Evolutionary conservation across 2,797 vertebrate species (phyloP), one percentile per base, ranked within the genome.

Genomic region (Cyprinella venusta): DNA sequence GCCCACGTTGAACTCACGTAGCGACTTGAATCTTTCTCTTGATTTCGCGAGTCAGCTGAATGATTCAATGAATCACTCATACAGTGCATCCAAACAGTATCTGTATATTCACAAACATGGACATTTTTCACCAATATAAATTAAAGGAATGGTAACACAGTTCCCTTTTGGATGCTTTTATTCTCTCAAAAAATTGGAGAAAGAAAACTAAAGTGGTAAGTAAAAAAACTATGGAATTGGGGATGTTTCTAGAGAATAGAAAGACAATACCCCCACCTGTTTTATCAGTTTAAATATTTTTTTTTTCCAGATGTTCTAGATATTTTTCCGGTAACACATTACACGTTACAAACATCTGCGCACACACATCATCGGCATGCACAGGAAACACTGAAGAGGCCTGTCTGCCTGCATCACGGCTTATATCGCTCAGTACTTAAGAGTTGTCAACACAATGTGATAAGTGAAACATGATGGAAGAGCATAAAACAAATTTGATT

Each of bases 301-400:
- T 59, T 50, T 85, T 84, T 85, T 80, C 78, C 85, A 88, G 81
- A 87, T 87, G 86, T 88, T 84, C 61, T 9, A 36, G 50, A 76
- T 30, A 56, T 72, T 85, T 72, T 85, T 83, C 71, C 36, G 13
- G 74, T 16, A 38, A 81, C 76, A 52, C 76, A 61, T 56, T 54
- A 79, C 59, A 82, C 26, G 18, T 77, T 59, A 63, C 61, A 76
- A 79, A 76, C 85, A 86, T 85, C 83, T 85, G 82, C 71, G 42
- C 84, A 65, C 50, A 82, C 79, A 81, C 78, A 71, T 77, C 63
- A 80, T 80, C 56, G 61, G 52, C 67, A 61, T 82, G 75, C 61
- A 79, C 76, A 82, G 77, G 79, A 87, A 78, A 76, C 26, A 21
- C 24, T 71, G 80, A 74, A 38, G 54, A 70, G 74, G 19, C 75